Evolutionary conservation across 2,888 invertebrate species (phyloP).

Genomic region (Andrena flavipes): DNA sequence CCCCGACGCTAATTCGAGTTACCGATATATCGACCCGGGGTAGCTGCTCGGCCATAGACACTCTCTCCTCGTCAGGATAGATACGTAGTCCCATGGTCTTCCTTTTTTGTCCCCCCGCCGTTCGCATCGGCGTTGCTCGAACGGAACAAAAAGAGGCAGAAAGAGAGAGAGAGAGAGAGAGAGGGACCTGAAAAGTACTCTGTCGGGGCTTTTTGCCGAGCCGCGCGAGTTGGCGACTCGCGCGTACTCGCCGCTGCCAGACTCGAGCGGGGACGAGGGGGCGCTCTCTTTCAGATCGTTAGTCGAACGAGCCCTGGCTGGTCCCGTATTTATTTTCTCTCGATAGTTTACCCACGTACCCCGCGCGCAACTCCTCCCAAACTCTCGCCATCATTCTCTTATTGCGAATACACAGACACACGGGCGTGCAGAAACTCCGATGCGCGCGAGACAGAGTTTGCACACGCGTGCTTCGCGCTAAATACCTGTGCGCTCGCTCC

Average conservation of each 20-base stretch:
- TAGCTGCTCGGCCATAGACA: constrained; percentile 16
- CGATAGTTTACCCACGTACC: constrained; percentile 63
- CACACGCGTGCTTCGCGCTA: constrained; percentile 52
- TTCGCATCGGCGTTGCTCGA: constrained; percentile 45
- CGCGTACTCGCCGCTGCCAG: constrained; percentile 33
- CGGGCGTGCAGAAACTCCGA: constrained; percentile 18
- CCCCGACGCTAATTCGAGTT: constrained; percentile 53
- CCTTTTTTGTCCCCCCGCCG: not conserved
- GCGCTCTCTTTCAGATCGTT: constrained; percentile 60
- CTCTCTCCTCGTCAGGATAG: constrained; percentile 31
- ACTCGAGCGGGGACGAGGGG: constrained; percentile 1
- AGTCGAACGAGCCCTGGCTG: constrained; percentile 63
- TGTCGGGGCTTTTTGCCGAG: constrained; percentile 32
- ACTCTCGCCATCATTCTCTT: constrained; percentile 5
- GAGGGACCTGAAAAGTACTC: constrained; percentile 58
- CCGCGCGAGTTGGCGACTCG: constrained; percentile 35
- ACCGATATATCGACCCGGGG: constrained; percentile 46
- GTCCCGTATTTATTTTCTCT: constrained; percentile 70
- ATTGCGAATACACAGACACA: constrained; percentile 21
- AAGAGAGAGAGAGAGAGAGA: constrained; percentile 38
- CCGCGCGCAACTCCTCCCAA: not conserved
- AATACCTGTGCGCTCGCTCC: constrained; percentile 49
- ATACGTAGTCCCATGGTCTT: constrained; percentile 34
- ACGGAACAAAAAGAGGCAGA: constrained; percentile 50
- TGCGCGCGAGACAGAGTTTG: constrained; percentile 38